Evolutionary conservation across 2,797 vertebrate genomes (phyloP).

Genomic region (Myotis pilosus): DNA sequence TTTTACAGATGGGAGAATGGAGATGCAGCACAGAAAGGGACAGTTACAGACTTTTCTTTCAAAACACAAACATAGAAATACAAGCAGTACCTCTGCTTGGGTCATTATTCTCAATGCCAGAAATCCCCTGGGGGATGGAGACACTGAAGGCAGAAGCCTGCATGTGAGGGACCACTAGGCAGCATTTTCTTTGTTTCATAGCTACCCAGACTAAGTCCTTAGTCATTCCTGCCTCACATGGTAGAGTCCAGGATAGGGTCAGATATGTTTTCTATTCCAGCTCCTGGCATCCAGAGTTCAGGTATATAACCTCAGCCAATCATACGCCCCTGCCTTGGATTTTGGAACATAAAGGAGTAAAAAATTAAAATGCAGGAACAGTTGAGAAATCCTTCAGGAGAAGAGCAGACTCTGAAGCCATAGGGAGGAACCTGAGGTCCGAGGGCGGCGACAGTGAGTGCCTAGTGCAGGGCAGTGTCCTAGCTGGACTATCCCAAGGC

Average conservation of each 20-base stretch:
- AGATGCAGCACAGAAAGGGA: neutral
- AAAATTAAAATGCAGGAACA: neutral
- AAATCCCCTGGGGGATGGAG: neutral
- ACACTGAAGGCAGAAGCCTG: neutral
- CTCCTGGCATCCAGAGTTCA: neutral
- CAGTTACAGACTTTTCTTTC: neutral
- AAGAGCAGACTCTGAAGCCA: neutral
- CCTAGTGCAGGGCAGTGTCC: neutral
- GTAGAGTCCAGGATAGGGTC: neutral
- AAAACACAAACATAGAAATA: neutral
- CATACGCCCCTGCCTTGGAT: neutral
- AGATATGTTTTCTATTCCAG: neutral
- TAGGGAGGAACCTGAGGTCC: too few species aligned
- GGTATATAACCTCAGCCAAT: neutral
- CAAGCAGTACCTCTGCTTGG: neutral
- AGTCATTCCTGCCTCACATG: neutral
- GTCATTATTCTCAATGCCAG: neutral
- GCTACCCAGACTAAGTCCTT: neutral
- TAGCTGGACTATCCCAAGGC: neutral
- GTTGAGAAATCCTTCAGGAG: neutral
- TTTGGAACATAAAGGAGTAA: neutral
- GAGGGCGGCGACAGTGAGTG: fast-evolving
- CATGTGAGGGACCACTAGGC: neutral
- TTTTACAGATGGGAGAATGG: neutral
- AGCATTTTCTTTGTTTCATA: neutral